Percentiles rank a stretch among this genome's conserved stretches.
These are phyloP conservation scores for Actinia tenebrosa DNA, from an alignment of 64 coral and sea anemone genomes.

Conservation along the genomic window DNA sequence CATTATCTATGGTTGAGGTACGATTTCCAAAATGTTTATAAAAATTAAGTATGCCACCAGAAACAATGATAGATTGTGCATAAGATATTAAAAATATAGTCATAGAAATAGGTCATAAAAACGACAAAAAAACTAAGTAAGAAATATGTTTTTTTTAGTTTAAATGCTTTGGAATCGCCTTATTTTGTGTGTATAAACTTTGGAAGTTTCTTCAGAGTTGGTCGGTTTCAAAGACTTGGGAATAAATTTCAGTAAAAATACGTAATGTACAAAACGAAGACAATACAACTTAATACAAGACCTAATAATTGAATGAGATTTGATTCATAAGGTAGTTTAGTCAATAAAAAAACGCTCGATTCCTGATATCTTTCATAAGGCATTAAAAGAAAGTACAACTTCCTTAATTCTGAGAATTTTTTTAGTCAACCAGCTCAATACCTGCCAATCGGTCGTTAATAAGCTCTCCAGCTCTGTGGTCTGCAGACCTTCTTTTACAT, in stretches of 20 bases:
- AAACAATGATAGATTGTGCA: neutral
- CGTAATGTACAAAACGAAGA: neutral
- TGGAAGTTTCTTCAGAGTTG: neutral
- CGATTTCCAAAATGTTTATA: neutral
- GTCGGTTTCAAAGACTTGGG: neutral
- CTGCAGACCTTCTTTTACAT: conserved; percentile 38
- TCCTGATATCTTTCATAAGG: neutral
- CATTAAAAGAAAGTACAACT: neutral
- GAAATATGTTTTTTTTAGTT: neutral
- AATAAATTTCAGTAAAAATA: neutral
- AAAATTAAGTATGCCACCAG: neutral
- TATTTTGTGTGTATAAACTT: neutral
- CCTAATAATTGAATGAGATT: neutral
- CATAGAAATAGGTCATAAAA: neutral
- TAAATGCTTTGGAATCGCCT: neutral
- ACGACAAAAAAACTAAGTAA: neutral
- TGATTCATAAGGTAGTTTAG: neutral
- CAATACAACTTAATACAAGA: neutral
- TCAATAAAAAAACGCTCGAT: neutral
- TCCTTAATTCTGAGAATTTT: neutral
- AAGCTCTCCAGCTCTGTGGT: conserved; percentile 71
- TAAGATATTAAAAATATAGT: neutral
- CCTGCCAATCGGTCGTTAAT: conserved; percentile 42
- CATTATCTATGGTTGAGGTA: neutral
- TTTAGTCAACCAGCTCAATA: neutral